Evolutionary conservation across 2,888 invertebrate species (phyloP), one percentile per base, ranked within the genome.

Genomic region (Cybosia mesomella): DNA sequence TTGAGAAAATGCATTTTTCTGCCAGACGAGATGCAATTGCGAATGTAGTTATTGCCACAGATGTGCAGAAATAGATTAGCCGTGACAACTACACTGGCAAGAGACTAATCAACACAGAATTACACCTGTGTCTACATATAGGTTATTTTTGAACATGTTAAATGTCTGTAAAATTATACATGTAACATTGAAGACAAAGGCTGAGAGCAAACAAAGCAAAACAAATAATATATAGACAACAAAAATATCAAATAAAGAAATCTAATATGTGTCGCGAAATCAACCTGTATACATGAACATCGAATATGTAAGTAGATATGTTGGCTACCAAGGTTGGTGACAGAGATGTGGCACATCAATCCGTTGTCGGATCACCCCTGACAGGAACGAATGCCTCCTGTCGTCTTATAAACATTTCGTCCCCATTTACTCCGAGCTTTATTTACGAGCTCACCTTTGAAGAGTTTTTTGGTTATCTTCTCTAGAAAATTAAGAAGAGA

Each of bases 341-440:
- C 63, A 49, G 55, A 67, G 74, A 71, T 74, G 74, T 76, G 78
- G 43, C 74, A 72, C 79, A 85, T 86, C 85, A 85, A 85, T 86
- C 83, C 79, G 80, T 73, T 76, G 72, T 64, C 69, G 81, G 85
- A 84, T 84, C 82, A 83, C 72, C 73, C 65, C 59, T 36, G 81
- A 80, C 81, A 73, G 55, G 66, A 71, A 80, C 68, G 68, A 71
- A 80, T 80, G 73, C 65, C 64, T 62, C 58, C 75, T 70, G 78
- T 78, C 76, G 66, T 72, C 73, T 76, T 75, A 72, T 68, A 70
- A 68, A 70, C 70, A 68, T 74, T 80, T 70, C 76, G 80, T 80
- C 75, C 75, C 75, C 70, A 75, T 80, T 79, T 76, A 71, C 66
- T 68, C 67, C 61, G 63, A 72, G 70, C 67, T 66, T 76, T 79